Conservation (phyloP, 2,888 invertebrate species). For the Argyresthia goedartella region DNA sequence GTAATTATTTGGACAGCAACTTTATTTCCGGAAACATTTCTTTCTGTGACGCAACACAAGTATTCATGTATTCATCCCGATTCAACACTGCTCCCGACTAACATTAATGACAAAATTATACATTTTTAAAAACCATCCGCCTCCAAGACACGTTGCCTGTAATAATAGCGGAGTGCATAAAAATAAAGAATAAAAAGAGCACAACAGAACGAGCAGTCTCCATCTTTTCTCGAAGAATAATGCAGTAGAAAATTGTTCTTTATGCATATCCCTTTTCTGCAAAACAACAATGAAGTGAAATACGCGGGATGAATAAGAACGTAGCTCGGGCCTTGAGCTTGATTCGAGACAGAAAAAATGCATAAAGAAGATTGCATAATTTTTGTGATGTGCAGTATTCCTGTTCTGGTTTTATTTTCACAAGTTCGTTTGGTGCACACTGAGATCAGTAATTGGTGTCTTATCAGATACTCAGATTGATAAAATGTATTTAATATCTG, state of each 20-base stretch:
- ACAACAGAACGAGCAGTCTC: neutral
- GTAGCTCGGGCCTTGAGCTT: neutral
- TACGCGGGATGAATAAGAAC: neutral
- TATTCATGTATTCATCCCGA: too few species aligned
- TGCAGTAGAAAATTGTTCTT: constrained; percentile 7
- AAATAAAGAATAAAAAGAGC: neutral
- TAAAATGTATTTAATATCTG: too few species aligned
- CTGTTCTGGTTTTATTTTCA: too few species aligned
- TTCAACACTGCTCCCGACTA: neutral
- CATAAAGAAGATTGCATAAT: neutral
- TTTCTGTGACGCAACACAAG: too few species aligned
- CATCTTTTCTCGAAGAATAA: constrained; percentile 2
- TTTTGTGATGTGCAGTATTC: neutral
- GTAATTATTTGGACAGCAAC: too few species aligned
- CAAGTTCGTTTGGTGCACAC: too few species aligned
- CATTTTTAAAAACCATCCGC: constrained; percentile 7
- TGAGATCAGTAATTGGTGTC: too few species aligned
- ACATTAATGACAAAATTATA: constrained; percentile 4
- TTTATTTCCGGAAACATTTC: too few species aligned
- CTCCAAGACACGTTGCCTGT: neutral
- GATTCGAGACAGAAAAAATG: neutral
- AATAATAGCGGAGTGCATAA: neutral
- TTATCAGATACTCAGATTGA: too few species aligned
- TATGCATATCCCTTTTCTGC: constrained; percentile 6
- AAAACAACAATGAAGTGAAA: constrained; percentile 3